Conservation (phyloP, 1,140 invertebrate species). For the Temnothorax longispinosus region DNA sequence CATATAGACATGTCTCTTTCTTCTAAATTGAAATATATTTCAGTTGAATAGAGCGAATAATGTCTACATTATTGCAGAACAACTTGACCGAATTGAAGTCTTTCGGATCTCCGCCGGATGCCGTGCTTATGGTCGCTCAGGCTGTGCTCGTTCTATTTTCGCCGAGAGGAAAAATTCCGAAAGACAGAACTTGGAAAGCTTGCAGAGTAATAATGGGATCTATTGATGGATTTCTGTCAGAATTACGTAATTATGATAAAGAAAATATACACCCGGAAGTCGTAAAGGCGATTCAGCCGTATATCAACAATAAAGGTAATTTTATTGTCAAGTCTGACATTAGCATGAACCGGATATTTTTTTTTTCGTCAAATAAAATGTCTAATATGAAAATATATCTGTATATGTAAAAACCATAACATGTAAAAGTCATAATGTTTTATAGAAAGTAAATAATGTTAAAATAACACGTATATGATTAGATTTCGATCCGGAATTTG, state of each 20-base stretch:
- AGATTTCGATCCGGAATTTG: conserved; percentile 95
- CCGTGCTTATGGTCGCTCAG: conserved; percentile 94
- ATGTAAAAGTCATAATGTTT: conserved; percentile 79
- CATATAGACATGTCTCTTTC: background rate
- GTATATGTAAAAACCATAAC: background rate
- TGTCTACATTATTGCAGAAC: conserved; percentile 82
- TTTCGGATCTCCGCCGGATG: conserved; percentile 93
- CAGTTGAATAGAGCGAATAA: background rate
- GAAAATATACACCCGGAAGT: conserved; percentile 96
- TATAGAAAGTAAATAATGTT: conserved; percentile 59
- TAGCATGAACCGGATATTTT: background rate
- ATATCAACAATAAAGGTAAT: conserved; percentile 83
- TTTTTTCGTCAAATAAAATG: background rate
- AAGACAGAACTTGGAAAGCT: conserved; percentile 97
- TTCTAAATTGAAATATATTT: background rate
- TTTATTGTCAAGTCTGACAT: background rate
- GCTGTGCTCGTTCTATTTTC: conserved; percentile 95
- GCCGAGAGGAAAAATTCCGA: conserved; percentile 95
- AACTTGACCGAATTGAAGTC: conserved; percentile 98
- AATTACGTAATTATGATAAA: conserved; percentile 96
- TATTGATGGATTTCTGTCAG: conserved; percentile 94
- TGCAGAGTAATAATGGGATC: conserved; percentile 95
- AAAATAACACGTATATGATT: conserved; percentile 80
- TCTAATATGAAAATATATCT: background rate
- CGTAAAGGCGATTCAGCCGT: conserved; percentile 90